Evolutionary conservation across 1,140 invertebrate genomes (phyloP).

Genomic region (Drosophila simulans): DNA sequence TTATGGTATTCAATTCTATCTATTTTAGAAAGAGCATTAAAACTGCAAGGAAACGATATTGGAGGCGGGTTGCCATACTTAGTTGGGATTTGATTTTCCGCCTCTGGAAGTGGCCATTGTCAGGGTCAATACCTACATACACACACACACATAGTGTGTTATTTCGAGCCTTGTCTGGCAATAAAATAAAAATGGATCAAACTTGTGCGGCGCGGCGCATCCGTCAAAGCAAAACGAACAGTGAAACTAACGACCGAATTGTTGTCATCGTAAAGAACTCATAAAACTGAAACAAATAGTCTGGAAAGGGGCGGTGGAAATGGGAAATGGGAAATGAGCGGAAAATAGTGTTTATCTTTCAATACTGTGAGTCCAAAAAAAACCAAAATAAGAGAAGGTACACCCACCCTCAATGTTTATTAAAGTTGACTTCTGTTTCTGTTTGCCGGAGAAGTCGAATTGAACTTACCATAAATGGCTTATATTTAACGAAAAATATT

Average conservation of each 20-base stretch:
- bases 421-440: slow-evolving; percentile 1
- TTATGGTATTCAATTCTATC: no score
- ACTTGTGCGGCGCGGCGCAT: slow-evolving; percentile 50
- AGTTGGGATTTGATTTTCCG: slow-evolving; percentile 34
- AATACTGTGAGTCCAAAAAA: not conserved
- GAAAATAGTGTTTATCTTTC: slow-evolving; percentile 6
- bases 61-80: not conserved
- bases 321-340: slow-evolving; percentile 1
- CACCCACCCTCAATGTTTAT: not conserved
- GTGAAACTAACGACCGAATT: slow-evolving; percentile 38
- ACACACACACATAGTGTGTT: slow-evolving; percentile 6
- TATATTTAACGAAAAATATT: not conserved
- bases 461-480: no score
- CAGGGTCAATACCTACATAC: slow-evolving; percentile 41
- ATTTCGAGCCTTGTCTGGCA: slow-evolving; percentile 13
- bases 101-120: slow-evolving; percentile 35
- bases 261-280: slow-evolving; percentile 67
- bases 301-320: not conserved
- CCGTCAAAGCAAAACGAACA: slow-evolving; percentile 29
- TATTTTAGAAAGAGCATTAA: slow-evolving; percentile 4
- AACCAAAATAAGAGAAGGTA: not conserved
- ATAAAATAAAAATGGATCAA: slow-evolving; percentile 71
- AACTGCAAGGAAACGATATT: not conserved
- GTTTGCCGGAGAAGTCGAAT: not conserved
- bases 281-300: slow-evolving; percentile 49